A percentile compares a stretch with the other conserved stretches of the same genome.
Conservation (phyloP, 2,888 invertebrate species). For the Lasioglossum pauxillum region DNA sequence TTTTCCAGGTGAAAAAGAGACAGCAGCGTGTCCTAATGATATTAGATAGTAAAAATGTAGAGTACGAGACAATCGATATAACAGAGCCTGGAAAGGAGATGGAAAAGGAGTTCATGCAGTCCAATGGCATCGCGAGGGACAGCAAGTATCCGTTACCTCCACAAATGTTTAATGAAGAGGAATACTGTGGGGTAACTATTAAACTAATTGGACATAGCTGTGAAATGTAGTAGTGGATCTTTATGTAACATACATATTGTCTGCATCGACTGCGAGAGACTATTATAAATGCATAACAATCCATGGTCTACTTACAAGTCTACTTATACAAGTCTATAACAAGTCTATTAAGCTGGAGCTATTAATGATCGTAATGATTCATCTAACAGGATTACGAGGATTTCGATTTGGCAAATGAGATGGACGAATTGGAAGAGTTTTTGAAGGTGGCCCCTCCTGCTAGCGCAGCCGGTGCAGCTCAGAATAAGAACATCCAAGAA, state of each 20-base stretch:
- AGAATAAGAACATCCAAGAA: slow-evolving; percentile 78
- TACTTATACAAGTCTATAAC: too few species aligned
- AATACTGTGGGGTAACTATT: slow-evolving; percentile 94
- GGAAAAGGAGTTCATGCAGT: slow-evolving; percentile 96
- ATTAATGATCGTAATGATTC: slow-evolving; percentile 37
- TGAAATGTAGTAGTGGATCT: not conserved
- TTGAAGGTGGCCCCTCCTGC: slow-evolving; percentile 89
- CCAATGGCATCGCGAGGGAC: slow-evolving; percentile 91
- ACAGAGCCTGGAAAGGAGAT: slow-evolving; percentile 96
- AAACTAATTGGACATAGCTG: not conserved
- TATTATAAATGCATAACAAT: not conserved
- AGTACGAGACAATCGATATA: slow-evolving; percentile 96
- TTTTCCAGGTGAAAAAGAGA: slow-evolving; percentile 94
- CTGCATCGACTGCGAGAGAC: not conserved
- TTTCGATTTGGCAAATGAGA: slow-evolving; percentile 96
- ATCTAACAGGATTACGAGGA: slow-evolving; percentile 94
- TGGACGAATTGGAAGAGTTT: slow-evolving; percentile 95
- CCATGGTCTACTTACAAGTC: not conserved
- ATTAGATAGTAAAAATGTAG: slow-evolving; percentile 95
- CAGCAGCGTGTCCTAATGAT: slow-evolving; percentile 97
- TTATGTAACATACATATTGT: not conserved
- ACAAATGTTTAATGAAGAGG: slow-evolving; percentile 96
- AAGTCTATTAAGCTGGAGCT: slow-evolving; percentile 5
- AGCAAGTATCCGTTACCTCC: slow-evolving; percentile 95
- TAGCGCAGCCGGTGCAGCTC: slow-evolving; percentile 84